Percentiles rank a stretch among this genome's conserved stretches.
Evolutionary conservation across 2,888 invertebrate species (phyloP).

Genomic region (Timandra comae): DNA sequence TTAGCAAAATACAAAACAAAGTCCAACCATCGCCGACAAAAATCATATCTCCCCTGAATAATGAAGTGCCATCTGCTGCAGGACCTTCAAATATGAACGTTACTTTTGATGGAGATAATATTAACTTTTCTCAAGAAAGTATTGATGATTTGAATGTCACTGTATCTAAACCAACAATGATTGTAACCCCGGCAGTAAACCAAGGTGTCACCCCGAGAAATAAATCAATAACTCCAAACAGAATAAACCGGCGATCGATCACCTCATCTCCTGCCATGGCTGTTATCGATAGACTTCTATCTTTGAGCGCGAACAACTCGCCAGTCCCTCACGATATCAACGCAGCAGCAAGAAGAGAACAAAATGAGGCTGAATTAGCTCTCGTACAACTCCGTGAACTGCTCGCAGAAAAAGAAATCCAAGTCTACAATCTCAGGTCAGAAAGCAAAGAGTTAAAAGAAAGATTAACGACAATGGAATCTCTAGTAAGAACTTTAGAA

Average conservation of each 20-base stretch:
- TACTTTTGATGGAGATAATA: slow-evolving; percentile 27
- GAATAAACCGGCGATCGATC: slow-evolving; percentile 56
- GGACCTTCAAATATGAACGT: slow-evolving; percentile 38
- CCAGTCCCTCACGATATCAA: slow-evolving; percentile 38
- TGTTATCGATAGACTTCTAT: slow-evolving; percentile 69
- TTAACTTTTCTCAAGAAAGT: slow-evolving; percentile 31
- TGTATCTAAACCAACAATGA: slow-evolving; percentile 64
- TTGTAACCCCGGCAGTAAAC: slow-evolving; percentile 61
- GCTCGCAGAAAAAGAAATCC: slow-evolving; percentile 73
- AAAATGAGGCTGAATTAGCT: slow-evolving; percentile 52
- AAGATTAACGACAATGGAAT: slow-evolving; percentile 54
- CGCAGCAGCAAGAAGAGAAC: slow-evolving; percentile 36
- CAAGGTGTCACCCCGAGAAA: slow-evolving; percentile 46
- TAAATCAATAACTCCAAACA: slow-evolving; percentile 47
- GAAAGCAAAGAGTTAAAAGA: slow-evolving; percentile 68
- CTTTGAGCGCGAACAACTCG: slow-evolving; percentile 57
- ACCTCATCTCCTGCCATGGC: slow-evolving; percentile 71
- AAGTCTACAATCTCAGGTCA: slow-evolving; percentile 66
- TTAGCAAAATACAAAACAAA: slow-evolving; percentile 40
- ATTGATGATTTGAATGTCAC: slow-evolving; percentile 45
- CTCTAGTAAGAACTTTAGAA: slow-evolving; percentile 54
- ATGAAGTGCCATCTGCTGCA: slow-evolving; percentile 26
- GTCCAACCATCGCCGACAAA: slow-evolving; percentile 55
- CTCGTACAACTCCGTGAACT: slow-evolving; percentile 67
- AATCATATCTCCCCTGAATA: slow-evolving; percentile 21